Conservation (phyloP, 2,113 vertebrate species). For the Struthio camelus region DNA sequence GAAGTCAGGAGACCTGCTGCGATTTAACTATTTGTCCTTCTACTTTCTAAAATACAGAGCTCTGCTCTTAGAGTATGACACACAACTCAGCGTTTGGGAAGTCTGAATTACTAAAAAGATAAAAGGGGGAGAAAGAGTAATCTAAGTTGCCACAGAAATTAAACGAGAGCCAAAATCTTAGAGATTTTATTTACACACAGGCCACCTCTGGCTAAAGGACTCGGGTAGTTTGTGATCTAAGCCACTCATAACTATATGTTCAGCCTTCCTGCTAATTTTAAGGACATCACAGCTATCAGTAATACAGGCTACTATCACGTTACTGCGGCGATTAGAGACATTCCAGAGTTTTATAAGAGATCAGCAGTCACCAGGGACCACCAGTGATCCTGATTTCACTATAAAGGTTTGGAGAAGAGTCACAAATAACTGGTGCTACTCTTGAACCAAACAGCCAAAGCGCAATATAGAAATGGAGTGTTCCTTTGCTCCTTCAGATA, state of each 20-base stretch:
- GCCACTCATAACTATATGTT: accelerated
- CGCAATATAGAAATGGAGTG: background rate
- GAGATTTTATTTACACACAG: background rate
- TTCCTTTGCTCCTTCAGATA: background rate
- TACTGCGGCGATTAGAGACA: background rate
- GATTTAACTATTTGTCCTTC: background rate
- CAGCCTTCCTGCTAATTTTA: background rate
- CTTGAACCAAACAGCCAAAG: background rate
- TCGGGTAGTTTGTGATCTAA: background rate
- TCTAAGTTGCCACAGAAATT: background rate
- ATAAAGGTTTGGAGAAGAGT: background rate
- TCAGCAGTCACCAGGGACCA: background rate
- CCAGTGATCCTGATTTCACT: background rate
- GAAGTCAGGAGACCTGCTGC: background rate
- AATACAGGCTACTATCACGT: background rate
- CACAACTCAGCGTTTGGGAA: background rate
- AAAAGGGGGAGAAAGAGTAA: background rate
- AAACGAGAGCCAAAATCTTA: background rate
- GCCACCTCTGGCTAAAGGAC: background rate
- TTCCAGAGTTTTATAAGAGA: background rate
- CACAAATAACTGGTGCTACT: background rate
- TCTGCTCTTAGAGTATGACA: background rate
- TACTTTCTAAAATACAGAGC: background rate
- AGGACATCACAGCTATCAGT: background rate
- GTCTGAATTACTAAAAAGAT: background rate